Conservation (phyloP, 2,797 vertebrate genomes). For the Dipus sagitta region DNA sequence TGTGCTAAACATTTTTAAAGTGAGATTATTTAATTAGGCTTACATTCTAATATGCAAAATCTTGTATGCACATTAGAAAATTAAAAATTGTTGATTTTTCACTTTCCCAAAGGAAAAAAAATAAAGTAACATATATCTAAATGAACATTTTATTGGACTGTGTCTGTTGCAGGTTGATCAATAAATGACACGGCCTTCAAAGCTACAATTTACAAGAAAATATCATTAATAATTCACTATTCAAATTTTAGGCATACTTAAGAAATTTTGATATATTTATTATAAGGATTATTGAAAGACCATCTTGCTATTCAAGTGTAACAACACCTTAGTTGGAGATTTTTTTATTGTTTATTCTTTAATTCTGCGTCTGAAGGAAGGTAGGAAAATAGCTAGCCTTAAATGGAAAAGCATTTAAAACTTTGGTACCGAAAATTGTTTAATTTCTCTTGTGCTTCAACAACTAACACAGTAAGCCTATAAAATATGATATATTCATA, state of each 20-base stretch:
- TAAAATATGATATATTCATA: background rate
- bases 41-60: background rate
- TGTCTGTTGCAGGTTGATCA: background rate
- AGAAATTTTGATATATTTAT: background rate
- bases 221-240: background rate
- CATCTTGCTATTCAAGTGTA: background rate
- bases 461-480: background rate
- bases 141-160: background rate
- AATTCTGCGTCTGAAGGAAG: background rate
- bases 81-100: too few relatives aligned
- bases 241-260: background rate
- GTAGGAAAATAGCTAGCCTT: background rate
- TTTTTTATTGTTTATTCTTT: background rate
- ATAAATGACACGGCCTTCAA: background rate
- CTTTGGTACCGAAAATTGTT: background rate
- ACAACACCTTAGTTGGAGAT: background rate
- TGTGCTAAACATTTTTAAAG: background rate
- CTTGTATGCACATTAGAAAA: too few relatives aligned
- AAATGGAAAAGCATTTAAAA: background rate
- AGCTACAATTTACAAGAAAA: background rate
- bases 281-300: background rate
- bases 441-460: background rate
- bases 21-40: background rate
- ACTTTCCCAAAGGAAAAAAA: too few relatives aligned
- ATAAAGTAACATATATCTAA: too few relatives aligned